phyloP scores from a whole-genome alignment of 2,797 vertebrate genomes.

The Malurus leucopterus region DNA sequence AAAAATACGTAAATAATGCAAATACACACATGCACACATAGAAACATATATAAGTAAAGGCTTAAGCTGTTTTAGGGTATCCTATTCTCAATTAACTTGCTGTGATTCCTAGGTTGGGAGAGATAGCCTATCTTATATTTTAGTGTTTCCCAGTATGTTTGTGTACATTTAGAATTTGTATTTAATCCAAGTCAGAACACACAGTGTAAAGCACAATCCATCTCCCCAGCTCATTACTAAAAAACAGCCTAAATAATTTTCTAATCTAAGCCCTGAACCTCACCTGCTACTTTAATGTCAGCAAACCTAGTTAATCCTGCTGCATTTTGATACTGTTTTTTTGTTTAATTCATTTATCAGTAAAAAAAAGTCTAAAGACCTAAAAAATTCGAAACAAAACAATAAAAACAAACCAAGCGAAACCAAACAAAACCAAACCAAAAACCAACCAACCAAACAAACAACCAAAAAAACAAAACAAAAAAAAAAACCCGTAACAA shows the following conservation, averaged over 20 bases:
- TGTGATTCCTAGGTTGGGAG: neutral
- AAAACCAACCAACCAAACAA: too few relatives aligned
- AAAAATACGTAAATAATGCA: neutral
- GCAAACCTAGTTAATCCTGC: neutral
- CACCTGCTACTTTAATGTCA: neutral
- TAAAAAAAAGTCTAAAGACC: neutral
- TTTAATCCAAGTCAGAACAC: neutral
- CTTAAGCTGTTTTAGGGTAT: neutral
- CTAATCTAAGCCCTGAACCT: neutral
- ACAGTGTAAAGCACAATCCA: neutral
- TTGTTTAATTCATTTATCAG: neutral
- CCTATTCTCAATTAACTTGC: neutral
- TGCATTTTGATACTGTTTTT: neutral
- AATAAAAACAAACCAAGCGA: too few relatives aligned
- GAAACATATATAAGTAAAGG: neutral
- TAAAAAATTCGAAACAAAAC: neutral
- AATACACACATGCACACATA: accelerated
- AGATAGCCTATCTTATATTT: neutral
- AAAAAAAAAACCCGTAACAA: too few relatives aligned
- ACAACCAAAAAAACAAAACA: too few relatives aligned
- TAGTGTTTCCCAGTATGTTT: neutral
- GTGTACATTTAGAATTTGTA: neutral
- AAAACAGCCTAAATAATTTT: neutral
- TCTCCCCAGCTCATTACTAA: neutral
- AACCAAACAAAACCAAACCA: too few relatives aligned